phyloP scores from a whole-genome alignment of 1,140 invertebrate species.

The Musca vetustissima region DNA sequence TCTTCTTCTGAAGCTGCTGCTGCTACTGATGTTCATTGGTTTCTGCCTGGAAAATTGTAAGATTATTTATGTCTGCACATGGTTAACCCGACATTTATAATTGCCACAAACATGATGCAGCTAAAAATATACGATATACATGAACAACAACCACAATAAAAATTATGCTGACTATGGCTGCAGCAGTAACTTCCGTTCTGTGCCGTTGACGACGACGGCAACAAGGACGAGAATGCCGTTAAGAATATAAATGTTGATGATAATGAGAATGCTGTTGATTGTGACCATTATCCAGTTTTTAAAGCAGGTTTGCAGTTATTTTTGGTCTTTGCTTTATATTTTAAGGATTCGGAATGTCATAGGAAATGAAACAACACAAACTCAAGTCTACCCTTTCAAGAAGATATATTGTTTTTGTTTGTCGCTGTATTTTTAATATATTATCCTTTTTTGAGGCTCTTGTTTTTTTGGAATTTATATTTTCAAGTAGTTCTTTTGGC shows the following conservation, averaged over 20 bases:
- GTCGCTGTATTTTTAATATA: background rate
- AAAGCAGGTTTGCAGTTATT: background rate
- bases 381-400: background rate
- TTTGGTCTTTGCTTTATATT: background rate
- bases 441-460: background rate
- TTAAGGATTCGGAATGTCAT: background rate
- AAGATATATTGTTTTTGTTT: conserved; percentile 15
- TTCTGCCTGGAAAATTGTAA: conserved; percentile 1
- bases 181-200: too few relatives aligned
- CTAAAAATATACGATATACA: conserved; percentile 1
- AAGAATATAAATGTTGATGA: too few relatives aligned
- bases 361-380: conserved; percentile 17
- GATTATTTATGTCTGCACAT: conserved; percentile 30
- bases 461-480: background rate
- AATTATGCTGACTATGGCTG: background rate
- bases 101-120: conserved; percentile 25
- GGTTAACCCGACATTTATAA: conserved; percentile 29
- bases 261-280: background rate
- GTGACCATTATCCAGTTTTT: conserved; percentile 1
- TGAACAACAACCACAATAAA: background rate
- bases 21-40: background rate
- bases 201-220: background rate
- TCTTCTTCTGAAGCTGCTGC: background rate
- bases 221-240: background rate
- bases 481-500: background rate